phyloP scores from a whole-genome alignment of 2,888 invertebrate species.

The Arge pagana region DNA sequence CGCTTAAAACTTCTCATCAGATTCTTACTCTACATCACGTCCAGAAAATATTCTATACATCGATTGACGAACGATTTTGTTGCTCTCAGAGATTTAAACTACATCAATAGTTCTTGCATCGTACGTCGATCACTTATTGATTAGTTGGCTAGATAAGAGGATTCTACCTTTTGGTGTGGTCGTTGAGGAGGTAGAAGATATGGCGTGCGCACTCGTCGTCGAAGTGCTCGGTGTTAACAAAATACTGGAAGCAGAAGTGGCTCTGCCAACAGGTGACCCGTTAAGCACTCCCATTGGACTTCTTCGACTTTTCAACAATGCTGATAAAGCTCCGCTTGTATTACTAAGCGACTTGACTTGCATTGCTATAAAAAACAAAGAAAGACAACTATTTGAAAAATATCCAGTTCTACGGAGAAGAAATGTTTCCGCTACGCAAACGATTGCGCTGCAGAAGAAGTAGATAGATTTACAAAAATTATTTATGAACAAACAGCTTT shows the following conservation, averaged over 20 bases:
- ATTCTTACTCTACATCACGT: too few relatives aligned
- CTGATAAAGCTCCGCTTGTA: slow-evolving; percentile 35
- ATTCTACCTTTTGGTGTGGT: slow-evolving; percentile 51
- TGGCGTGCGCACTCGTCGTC: slow-evolving; percentile 28
- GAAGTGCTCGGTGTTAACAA: slow-evolving; percentile 43
- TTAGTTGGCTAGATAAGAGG: slow-evolving; percentile 37
- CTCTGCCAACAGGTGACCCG: slow-evolving; percentile 35
- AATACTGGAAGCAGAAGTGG: slow-evolving; percentile 41
- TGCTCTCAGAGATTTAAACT: too few relatives aligned
- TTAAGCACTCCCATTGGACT: slow-evolving; percentile 33
- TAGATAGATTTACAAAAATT: background rate
- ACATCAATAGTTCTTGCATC: too few relatives aligned
- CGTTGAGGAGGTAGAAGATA: slow-evolving; percentile 35
- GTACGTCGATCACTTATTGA: slow-evolving; percentile 17
- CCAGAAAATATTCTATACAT: too few relatives aligned
- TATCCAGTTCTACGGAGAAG: too few relatives aligned
- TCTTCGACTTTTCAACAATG: slow-evolving; percentile 45
- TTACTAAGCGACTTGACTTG: slow-evolving; percentile 32
- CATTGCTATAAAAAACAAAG: slow-evolving; percentile 24
- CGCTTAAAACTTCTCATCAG: too few relatives aligned
- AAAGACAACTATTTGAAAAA: too few relatives aligned
- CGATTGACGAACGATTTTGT: too few relatives aligned
- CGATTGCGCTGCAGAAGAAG: background rate
- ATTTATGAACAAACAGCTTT: too few relatives aligned
- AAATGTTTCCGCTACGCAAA: too few relatives aligned